Evolutionary conservation across 2,113 vertebrate genomes (phyloP).

Genomic region (Semicossyphus pulcher): DNA sequence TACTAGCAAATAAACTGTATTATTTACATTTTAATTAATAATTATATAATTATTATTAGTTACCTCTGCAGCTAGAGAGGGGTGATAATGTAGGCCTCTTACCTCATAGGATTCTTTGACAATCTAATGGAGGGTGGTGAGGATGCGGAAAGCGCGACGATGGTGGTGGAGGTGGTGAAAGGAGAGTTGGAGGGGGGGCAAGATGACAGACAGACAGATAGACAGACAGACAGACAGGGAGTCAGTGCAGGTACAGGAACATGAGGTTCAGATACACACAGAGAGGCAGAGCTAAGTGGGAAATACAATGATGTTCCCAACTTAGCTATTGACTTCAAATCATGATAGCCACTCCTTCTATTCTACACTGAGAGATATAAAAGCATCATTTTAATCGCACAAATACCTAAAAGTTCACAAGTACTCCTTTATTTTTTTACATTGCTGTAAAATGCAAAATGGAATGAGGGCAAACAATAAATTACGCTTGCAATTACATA

Average conservation of each 20-base stretch:
- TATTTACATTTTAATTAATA: no score
- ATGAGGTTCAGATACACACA: conserved; percentile 70
- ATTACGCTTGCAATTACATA: neutral
- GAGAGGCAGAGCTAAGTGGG: conserved; percentile 32
- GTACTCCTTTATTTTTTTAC: neutral
- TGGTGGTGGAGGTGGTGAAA: conserved; percentile 71
- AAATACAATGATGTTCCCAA: conserved; percentile 9
- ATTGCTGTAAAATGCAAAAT: neutral
- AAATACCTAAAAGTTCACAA: neutral
- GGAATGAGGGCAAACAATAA: neutral
- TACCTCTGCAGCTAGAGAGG: conserved; percentile 79
- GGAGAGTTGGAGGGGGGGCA: conserved; percentile 83
- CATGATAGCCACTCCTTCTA: neutral
- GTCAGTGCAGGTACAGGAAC: conserved; percentile 78
- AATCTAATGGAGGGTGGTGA: conserved; percentile 93
- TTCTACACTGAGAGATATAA: neutral
- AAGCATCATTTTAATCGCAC: neutral
- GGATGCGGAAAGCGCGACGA: conserved; percentile 84
- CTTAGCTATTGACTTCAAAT: conserved; percentile 14
- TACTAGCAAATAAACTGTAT: no score
- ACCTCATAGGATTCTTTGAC: conserved; percentile 99
- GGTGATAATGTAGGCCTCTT: conserved; percentile 86
- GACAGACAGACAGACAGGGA: conserved; percentile 73
- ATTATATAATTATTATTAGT: no score
- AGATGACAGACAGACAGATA: conserved; percentile 74